phyloP scores from a whole-genome alignment of 2,113 vertebrate genomes.

The Syngnathoides biaculeatus region DNA sequence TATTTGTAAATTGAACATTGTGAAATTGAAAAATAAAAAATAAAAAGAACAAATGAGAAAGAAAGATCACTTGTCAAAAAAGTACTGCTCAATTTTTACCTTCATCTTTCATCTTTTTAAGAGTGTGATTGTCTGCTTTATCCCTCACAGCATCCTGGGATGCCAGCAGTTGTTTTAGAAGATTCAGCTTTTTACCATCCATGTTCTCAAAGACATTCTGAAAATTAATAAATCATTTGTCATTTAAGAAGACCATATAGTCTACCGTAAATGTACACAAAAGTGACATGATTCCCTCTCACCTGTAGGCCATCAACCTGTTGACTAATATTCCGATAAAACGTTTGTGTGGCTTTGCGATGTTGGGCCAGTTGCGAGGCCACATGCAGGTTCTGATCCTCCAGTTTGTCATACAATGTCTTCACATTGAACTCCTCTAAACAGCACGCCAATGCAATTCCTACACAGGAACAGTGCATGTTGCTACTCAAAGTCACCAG shows the following conservation, averaged over 20 bases:
- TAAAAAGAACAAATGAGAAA: not conserved
- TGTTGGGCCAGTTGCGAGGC: constrained; percentile 84
- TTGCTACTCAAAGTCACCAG: not conserved
- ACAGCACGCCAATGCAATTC: not conserved
- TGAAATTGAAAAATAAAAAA: not conserved
- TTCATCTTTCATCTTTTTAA: constrained; percentile 32
- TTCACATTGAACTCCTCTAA: constrained; percentile 88
- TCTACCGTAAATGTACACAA: not conserved
- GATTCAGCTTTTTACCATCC: constrained; percentile 57
- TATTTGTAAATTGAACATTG: not conserved
- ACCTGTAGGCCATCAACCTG: constrained; percentile 78
- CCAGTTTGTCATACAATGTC: constrained; percentile 89
- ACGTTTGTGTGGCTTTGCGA: constrained; percentile 77
- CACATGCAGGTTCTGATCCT: constrained; percentile 90
- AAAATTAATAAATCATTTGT: not conserved
- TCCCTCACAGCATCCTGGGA: constrained; percentile 40
- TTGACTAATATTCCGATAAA: constrained; percentile 79
- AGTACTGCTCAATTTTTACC: constrained; percentile 33
- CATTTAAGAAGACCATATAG: not conserved
- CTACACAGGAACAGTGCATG: constrained; percentile 55
- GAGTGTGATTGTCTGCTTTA: constrained; percentile 24
- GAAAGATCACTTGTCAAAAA: not conserved
- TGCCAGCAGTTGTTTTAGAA: constrained; percentile 45
- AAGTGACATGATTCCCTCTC: constrained; percentile 21
- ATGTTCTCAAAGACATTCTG: constrained; percentile 77